These are phyloP conservation scores for Stenotaenia linearis DNA, from an alignment of 2,888 invertebrate genomes.

Conservation along the genomic window DNA sequence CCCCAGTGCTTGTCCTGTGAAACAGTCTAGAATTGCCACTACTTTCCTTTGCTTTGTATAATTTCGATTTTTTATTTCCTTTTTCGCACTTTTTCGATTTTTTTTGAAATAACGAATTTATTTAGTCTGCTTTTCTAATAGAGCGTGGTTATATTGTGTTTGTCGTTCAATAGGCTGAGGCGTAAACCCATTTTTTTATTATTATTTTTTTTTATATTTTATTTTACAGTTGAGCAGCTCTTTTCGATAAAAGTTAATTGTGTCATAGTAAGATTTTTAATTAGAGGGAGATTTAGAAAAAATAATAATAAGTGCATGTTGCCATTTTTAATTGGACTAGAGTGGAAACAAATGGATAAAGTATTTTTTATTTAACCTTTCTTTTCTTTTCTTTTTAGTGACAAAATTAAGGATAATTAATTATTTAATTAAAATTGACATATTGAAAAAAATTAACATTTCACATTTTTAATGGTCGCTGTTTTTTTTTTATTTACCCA, in stretches of 20 bases:
- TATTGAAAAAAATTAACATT: conserved; percentile 17
- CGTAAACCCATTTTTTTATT: neutral
- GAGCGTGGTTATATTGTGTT: neutral
- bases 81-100: neutral
- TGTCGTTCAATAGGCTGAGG: conserved; percentile 26
- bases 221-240: conserved; percentile 21
- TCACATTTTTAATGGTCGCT: conserved; percentile 38
- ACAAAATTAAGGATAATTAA: conserved; percentile 26
- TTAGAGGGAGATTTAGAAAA: neutral
- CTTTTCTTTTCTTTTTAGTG: conserved; percentile 20
- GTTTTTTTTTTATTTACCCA: conserved; percentile 46
- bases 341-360: conserved; percentile 26
- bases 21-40: conserved; percentile 6
- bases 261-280: conserved; percentile 17
- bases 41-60: neutral
- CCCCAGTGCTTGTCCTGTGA: neutral
- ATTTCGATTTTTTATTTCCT: no score
- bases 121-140: neutral
- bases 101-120: neutral
- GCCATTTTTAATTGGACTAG: conserved; percentile 24
- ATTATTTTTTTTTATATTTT: neutral
- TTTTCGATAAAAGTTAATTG: conserved; percentile 12
- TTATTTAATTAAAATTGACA: conserved; percentile 26
- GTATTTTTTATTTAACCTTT: conserved; percentile 24
- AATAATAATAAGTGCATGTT: conserved; percentile 23